Conservation (phyloP, 2,888 invertebrate genomes). For the Baronia brevicornis region DNA sequence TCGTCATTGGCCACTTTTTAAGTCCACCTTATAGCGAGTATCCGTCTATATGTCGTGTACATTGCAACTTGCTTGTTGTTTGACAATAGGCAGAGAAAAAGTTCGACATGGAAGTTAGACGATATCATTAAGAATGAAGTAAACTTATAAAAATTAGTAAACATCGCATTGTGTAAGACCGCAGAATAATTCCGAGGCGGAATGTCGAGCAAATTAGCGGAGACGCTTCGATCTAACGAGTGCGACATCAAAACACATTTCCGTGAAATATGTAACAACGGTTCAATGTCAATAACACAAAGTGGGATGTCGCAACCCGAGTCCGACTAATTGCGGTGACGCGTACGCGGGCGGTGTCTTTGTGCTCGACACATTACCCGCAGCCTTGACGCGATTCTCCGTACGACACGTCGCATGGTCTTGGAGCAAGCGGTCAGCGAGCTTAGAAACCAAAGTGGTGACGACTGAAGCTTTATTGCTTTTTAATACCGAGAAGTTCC, state of each 20-base stretch:
- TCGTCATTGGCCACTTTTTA: too few species aligned
- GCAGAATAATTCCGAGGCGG: neutral
- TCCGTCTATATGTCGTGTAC: too few species aligned
- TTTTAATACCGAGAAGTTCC: too few species aligned
- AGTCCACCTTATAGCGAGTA: too few species aligned
- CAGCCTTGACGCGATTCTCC: conserved; percentile 61
- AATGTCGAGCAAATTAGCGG: conserved; percentile 18
- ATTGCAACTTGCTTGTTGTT: too few species aligned
- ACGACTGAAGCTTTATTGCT: conserved; percentile 2
- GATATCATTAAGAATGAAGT: too few species aligned
- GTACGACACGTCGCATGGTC: conserved; percentile 29
- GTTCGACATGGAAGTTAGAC: too few species aligned
- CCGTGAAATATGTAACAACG: conserved; percentile 65
- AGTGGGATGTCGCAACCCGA: conserved; percentile 45
- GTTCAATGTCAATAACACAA: conserved; percentile 68
- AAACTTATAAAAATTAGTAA: too few species aligned
- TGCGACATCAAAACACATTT: conserved; percentile 56
- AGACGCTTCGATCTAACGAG: conserved; percentile 23
- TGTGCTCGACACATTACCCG: conserved; percentile 51
- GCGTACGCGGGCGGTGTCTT: conserved; percentile 55
- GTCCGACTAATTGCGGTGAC: conserved; percentile 60
- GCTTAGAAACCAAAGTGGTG: conserved; percentile 6
- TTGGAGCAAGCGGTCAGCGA: conserved; percentile 28
- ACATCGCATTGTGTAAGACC: too few species aligned
- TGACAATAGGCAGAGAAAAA: too few species aligned